Evolutionary conservation across 2,888 invertebrate genomes (phyloP), one percentile per base, ranked within the genome.

Genomic region (Deilephila elpenor): DNA sequence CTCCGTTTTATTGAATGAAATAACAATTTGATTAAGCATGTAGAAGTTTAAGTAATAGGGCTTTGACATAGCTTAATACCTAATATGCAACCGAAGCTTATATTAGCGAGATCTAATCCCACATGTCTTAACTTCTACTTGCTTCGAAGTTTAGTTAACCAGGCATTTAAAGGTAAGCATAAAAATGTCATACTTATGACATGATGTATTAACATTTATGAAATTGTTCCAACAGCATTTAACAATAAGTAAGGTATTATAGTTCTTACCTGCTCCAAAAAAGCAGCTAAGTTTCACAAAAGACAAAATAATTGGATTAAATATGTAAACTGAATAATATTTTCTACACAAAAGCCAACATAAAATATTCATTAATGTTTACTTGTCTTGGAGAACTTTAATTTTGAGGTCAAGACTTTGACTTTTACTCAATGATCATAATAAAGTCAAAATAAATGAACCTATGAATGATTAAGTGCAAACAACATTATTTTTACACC

Each of bases 191-290:
- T 20, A 20, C 14, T 20, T 62, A n/a, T 59, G 32, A 29, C 19
- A 60, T 0, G 7, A 61, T 32, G 29, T 5, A 5, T 29, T 8
- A 19, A 32, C 5, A 19, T 32, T 61, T 19, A 11, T 61, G 14
- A 7, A 29, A 32, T 32, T 61, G 32, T 19, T 32, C 17, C 61
- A 32, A 60, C 14, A 14, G 0, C 7, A 7, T n/a, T n/a, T 56
- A 19, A 56, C 6, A 19, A n/a, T 56, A 5, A 56, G n/a, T 5
- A 56, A 53, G 53, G 17, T n/a, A 25, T 25, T 8, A 51, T 25
- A 20, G 25, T 44, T 25, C 67, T 67, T 51, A 67, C 67, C 67
- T 67, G 67, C 67, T 67, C 67, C 67, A 67, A 51, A 51, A 25
- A 67, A 67, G 51, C 51, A 67, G 44, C 67, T 37, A 37, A 20